A percentile compares a stretch with the other conserved stretches of the same genome.
These are phyloP conservation scores for Pipistrellus pipistrellus DNA, from an alignment of 2,797 vertebrate species.

Conservation along the genomic window DNA sequence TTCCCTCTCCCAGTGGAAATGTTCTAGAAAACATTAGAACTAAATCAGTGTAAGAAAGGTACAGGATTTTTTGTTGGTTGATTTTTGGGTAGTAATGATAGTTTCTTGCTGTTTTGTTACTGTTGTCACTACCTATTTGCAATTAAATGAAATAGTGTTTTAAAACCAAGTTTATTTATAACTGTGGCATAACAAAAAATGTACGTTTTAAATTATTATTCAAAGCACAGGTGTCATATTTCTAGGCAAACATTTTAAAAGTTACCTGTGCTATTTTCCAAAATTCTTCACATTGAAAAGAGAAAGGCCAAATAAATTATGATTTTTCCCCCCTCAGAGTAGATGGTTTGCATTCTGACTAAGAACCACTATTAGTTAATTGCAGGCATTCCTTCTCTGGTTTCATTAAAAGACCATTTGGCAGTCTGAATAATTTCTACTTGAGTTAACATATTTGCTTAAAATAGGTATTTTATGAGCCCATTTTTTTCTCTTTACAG, in stretches of 20 bases:
- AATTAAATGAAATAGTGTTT: slow-evolving; percentile 12
- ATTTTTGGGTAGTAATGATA: neutral
- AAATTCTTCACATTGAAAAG: slow-evolving; percentile 19
- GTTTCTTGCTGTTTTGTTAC: neutral
- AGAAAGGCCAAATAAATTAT: slow-evolving; percentile 13
- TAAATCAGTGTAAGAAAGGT: neutral
- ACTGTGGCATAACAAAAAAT: neutral
- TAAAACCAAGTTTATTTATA: neutral
- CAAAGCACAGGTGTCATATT: neutral
- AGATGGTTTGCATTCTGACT: neutral
- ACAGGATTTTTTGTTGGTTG: neutral
- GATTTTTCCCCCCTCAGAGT: neutral
- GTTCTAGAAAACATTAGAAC: neutral
- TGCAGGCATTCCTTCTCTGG: neutral
- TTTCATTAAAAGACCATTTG: slow-evolving; percentile 42
- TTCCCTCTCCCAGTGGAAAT: neutral
- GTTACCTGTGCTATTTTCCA: neutral
- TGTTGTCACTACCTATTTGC: neutral
- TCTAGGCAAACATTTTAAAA: slow-evolving; percentile 26
- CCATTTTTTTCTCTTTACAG: slow-evolving; percentile 52
- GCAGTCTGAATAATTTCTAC: slow-evolving; percentile 18
- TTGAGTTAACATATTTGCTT: slow-evolving; percentile 48
- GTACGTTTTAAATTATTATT: no score
- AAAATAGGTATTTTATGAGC: slow-evolving; percentile 24
- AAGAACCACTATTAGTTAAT: neutral